Evolutionary conservation across 1,140 invertebrate genomes (phyloP).

Genomic region (Hypothenemus hampei): DNA sequence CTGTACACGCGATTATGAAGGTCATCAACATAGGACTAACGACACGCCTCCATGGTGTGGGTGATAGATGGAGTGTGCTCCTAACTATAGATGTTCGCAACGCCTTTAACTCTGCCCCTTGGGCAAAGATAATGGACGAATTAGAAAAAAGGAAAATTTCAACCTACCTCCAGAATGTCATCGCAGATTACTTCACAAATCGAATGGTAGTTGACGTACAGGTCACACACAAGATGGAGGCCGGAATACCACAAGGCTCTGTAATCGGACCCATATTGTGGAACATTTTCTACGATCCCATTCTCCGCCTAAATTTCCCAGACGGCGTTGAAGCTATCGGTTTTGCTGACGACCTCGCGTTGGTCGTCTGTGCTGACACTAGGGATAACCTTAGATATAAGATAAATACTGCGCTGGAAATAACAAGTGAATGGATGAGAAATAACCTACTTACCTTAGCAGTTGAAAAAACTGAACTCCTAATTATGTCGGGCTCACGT

Average conservation of each 20-base stretch:
- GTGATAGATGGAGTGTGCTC: no score
- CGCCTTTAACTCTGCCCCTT: no score
- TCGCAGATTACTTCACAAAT: background rate
- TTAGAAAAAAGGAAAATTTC: background rate
- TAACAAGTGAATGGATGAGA: background rate
- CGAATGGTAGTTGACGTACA: background rate
- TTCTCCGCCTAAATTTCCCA: conserved; percentile 32
- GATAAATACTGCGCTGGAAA: background rate
- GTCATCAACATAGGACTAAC: no score
- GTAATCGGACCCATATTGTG: conserved; percentile 39
- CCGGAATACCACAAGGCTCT: conserved; percentile 36
- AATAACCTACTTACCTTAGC: background rate
- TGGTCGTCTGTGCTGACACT: conserved; percentile 13
- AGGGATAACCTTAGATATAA: background rate
- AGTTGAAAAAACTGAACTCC: background rate
- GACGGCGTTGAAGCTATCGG: conserved; percentile 19
- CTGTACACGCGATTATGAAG: no score
- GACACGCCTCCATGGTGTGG: no score
- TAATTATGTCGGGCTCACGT: background rate
- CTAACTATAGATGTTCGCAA: no score
- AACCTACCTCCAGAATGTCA: background rate
- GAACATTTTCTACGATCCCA: conserved; percentile 37
- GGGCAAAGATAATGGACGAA: no score
- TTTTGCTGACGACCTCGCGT: conserved; percentile 38
- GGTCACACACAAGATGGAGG: background rate